These are phyloP conservation scores for Mythimna pallens DNA, from an alignment of 2,888 invertebrate species.

Conservation along the genomic window DNA sequence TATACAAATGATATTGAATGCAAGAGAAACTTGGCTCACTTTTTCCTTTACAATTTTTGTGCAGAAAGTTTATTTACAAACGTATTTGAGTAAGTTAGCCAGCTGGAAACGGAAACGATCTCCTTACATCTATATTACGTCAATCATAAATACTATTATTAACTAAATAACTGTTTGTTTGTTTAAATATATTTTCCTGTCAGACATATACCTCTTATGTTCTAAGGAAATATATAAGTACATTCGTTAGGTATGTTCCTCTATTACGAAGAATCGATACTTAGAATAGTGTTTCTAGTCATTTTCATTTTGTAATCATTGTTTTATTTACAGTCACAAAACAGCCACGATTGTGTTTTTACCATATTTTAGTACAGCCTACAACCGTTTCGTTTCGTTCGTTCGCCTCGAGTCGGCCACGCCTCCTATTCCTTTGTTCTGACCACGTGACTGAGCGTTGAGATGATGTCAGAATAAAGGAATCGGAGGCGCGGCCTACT, in stretches of 20 bases:
- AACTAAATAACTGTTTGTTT: constrained; percentile 24
- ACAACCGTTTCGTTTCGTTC: too few relatives aligned
- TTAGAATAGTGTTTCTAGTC: constrained; percentile 15
- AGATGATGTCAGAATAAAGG: too few relatives aligned
- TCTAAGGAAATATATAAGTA: too few relatives aligned
- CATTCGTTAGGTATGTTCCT: too few relatives aligned
- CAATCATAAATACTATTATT: constrained; percentile 29
- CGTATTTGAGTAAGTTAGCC: constrained; percentile 15
- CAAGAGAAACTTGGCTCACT: constrained; percentile 25
- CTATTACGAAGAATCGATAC: too few relatives aligned
- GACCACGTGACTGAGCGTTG: too few relatives aligned
- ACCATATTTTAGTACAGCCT: too few relatives aligned
- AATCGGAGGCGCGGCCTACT: too few relatives aligned
- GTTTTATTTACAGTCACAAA: not conserved
- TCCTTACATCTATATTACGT: constrained; percentile 39
- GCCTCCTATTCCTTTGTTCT: too few relatives aligned
- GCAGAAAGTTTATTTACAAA: constrained; percentile 25
- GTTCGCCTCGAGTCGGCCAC: too few relatives aligned
- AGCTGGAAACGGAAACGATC: constrained; percentile 38
- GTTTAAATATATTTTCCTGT: constrained; percentile 35
- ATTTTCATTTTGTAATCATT: constrained; percentile 12
- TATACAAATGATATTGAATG: too few relatives aligned
- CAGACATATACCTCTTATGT: not conserved
- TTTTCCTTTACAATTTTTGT: not conserved
- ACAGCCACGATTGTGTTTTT: not conserved